Evolutionary conservation across 2,888 invertebrate genomes (phyloP).

Genomic region (Drosophila rubida): DNA sequence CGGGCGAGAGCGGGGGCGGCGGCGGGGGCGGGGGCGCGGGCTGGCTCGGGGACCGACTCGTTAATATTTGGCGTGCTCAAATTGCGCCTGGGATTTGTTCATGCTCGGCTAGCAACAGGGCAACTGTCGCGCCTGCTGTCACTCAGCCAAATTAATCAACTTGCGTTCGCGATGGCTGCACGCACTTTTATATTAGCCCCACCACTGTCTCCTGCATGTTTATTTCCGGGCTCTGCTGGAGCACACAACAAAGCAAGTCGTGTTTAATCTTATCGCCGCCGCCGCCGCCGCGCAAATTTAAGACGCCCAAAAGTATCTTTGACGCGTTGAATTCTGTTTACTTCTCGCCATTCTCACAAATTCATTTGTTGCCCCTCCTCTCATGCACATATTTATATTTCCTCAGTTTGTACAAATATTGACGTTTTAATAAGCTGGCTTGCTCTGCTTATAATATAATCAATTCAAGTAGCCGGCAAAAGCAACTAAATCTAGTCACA

Average conservation of each 20-base stretch:
- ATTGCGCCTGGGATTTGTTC: constrained; percentile 57
- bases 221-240: neutral
- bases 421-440: no score
- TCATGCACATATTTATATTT: no score
- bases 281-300: neutral
- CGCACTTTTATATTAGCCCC: constrained; percentile 36
- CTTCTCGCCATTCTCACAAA: no score
- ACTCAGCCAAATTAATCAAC: constrained; percentile 71
- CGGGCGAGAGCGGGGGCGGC: neutral
- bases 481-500: no score
- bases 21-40: neutral
- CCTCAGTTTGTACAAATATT: no score
- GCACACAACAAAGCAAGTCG: constrained; percentile 10
- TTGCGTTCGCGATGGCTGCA: constrained; percentile 35
- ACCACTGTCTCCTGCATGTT: neutral
- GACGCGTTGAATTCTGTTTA: no score
- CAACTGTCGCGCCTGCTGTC: constrained; percentile 54
- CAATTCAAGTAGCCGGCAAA: no score
- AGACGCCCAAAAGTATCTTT: neutral
- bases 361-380: no score
- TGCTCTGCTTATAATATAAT: no score
- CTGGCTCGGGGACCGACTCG: constrained; percentile 35
- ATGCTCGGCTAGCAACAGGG: constrained; percentile 11
- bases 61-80: constrained; percentile 52
- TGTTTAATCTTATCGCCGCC: neutral